phyloP scores from a whole-genome alignment of 2,797 vertebrate genomes.

The Gymnopithys bicolor region DNA sequence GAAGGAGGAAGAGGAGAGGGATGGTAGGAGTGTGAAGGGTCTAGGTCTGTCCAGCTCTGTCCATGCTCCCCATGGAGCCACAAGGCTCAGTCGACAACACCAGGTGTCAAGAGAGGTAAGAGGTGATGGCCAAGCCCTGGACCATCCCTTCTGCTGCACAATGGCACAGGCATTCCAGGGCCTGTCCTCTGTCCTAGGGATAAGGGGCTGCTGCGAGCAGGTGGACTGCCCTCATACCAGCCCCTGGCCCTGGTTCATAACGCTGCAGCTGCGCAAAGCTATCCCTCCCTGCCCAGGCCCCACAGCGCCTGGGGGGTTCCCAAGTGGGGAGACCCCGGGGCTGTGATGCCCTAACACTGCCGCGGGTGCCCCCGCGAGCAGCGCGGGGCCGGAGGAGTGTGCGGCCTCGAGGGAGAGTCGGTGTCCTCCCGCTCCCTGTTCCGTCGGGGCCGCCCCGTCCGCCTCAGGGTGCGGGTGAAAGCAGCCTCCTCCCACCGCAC shows the following conservation, averaged over 20 bases:
- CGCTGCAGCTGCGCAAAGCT: not conserved
- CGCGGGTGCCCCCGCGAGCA: not conserved
- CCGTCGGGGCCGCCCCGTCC: not conserved
- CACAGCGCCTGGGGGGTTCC: fast-evolving
- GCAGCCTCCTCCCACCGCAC: not conserved
- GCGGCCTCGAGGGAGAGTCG: not conserved
- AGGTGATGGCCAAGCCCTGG: not conserved
- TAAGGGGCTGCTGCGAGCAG: not conserved
- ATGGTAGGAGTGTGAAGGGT: not conserved
- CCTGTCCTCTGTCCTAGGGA: not conserved
- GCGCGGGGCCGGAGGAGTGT: too few relatives aligned
- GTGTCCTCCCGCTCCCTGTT: not conserved
- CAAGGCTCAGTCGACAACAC: not conserved
- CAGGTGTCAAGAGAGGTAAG: not conserved
- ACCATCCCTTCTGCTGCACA: not conserved
- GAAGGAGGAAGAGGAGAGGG: not conserved
- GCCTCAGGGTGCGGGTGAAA: not conserved
- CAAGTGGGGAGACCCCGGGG: too few relatives aligned
- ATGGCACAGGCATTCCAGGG: not conserved
- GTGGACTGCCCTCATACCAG: not conserved
- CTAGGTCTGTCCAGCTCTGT: not conserved
- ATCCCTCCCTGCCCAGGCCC: not conserved
- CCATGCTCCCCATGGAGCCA: not conserved
- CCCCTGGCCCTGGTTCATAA: not conserved
- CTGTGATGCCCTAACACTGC: not conserved